Percentiles rank a stretch among this genome's conserved stretches.
These are phyloP conservation scores for Melanotaenia duboulayi DNA, from an alignment of 2,113 vertebrate genomes.

Conservation along the genomic window DNA sequence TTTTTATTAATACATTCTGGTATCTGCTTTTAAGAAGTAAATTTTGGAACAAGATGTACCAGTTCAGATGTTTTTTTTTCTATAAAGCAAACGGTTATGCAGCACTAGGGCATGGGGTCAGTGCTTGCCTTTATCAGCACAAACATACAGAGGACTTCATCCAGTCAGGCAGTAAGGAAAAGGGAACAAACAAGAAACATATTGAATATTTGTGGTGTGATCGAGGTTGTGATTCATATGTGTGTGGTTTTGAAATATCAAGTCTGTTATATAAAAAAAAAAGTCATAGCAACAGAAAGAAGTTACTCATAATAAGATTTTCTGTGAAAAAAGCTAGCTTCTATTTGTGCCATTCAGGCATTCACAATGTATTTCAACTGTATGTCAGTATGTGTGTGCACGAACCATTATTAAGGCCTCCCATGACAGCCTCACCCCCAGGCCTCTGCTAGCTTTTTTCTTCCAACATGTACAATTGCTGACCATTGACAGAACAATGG, in stretches of 20 bases:
- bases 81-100: conserved; percentile 34
- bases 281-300: background rate
- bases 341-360: background rate
- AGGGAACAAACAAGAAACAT: conserved; percentile 1
- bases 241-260: conserved; percentile 37
- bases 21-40: conserved; percentile 17
- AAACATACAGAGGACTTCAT: conserved; percentile 29
- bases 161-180: background rate
- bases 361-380: background rate
- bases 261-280: background rate
- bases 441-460: conserved; percentile 24
- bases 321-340: background rate
- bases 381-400: background rate
- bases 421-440: conserved; percentile 17
- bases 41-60: conserved; percentile 10
- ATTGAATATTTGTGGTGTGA: conserved; percentile 1
- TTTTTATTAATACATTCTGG: background rate
- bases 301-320: background rate
- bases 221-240: conserved; percentile 12
- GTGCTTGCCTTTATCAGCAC: conserved; percentile 29
- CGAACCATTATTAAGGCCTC: conserved; percentile 39
- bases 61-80: conserved; percentile 32
- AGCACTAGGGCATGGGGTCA: conserved; percentile 56
- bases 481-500: conserved; percentile 27
- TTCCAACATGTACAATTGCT: conserved; percentile 58